phyloP scores from a whole-genome alignment of 2,888 invertebrate species.

The Muscina levida region DNA sequence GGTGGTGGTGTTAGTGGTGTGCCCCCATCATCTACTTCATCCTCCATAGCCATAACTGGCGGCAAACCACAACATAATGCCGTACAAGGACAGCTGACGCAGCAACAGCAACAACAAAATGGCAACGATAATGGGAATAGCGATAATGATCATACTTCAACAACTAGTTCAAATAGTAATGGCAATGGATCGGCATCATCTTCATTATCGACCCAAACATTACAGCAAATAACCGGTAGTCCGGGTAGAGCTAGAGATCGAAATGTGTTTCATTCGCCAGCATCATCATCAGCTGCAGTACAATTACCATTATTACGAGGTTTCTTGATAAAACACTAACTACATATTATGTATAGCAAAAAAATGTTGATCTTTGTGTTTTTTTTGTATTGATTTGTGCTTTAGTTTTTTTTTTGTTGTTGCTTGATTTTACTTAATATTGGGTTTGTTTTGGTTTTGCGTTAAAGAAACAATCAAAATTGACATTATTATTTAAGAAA shows the following conservation, averaged over 20 bases:
- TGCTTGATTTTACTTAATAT: conserved; percentile 1
- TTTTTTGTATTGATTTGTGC: conserved; percentile 33
- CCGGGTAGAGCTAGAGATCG: conserved; percentile 80
- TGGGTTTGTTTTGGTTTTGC: conserved; percentile 19
- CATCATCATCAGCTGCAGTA: conserved; percentile 75
- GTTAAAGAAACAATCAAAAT: not conserved
- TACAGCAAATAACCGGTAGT: conserved; percentile 78
- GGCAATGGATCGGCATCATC: conserved; percentile 18
- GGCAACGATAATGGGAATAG: conserved; percentile 61
- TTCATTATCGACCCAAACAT: conserved; percentile 74
- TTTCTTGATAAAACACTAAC: conserved; percentile 68
- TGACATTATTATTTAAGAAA: no score
- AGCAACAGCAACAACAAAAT: conserved; percentile 68
- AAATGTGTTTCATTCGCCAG: conserved; percentile 78
- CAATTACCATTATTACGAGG: conserved; percentile 79
- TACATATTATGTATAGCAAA: conserved; percentile 20
- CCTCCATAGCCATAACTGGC: conserved; percentile 7
- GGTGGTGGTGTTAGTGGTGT: conserved; percentile 25
- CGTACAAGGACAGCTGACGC: conserved; percentile 26
- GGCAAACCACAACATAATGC: conserved; percentile 33
- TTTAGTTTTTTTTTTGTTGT: conserved; percentile 29
- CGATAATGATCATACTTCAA: conserved; percentile 35
- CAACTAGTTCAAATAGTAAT: conserved; percentile 2
- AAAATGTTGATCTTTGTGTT: conserved; percentile 30
- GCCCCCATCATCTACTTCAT: conserved; percentile 36